Percentiles rank a stretch among this genome's conserved stretches.
Conservation (phyloP, 2,113 vertebrate species). For the Rhea americana region DNA sequence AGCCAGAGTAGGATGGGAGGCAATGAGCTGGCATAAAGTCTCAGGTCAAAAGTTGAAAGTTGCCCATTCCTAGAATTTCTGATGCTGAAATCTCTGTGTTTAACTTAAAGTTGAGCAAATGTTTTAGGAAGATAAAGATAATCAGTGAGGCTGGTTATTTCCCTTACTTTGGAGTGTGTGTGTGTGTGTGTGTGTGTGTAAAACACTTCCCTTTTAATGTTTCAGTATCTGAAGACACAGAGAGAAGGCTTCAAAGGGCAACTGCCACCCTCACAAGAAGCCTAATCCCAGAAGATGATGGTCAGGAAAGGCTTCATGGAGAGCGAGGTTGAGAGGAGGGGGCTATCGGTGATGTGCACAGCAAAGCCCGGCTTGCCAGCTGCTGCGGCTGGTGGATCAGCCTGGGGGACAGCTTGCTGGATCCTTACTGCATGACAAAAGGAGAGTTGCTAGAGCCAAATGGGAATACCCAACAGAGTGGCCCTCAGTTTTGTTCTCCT, state of each 20-base stretch:
- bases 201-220: background rate
- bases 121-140: background rate
- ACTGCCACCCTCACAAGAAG: background rate
- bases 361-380: background rate
- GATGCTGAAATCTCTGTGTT: background rate
- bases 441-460: background rate
- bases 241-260: background rate
- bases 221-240: background rate
- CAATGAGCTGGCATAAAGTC: conserved; percentile 6
- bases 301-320: background rate
- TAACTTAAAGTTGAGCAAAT: background rate
- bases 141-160: background rate
- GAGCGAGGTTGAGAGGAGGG: background rate
- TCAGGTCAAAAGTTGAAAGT: conserved; percentile 48
- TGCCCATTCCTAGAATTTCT: conserved; percentile 42
- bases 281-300: background rate
- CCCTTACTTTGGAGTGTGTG: background rate
- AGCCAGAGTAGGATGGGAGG: conserved; percentile 26
- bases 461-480: background rate
- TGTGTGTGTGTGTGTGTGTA: background rate
- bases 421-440: background rate
- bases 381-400: background rate
- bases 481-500: background rate
- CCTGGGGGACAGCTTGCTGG: background rate
- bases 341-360: background rate